A percentile compares a stretch with the other conserved stretches of the same genome.
These are phyloP conservation scores for Isichthys henryi DNA, from an alignment of 2,113 vertebrate genomes.

Conservation along the genomic window DNA sequence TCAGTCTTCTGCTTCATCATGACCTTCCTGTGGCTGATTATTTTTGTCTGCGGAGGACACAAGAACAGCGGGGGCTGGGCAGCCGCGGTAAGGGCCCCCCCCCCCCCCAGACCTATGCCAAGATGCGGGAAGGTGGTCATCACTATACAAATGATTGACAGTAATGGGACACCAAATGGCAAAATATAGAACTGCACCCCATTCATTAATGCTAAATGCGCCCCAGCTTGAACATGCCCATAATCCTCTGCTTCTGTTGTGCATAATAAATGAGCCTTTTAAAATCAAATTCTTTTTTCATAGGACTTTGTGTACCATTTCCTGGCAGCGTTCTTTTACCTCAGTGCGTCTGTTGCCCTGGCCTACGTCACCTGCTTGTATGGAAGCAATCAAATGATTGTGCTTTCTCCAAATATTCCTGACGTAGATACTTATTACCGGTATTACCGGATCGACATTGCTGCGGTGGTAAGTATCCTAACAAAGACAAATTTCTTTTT, in stretches of 20 bases:
- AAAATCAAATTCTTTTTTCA: background rate
- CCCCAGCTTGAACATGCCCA: background rate
- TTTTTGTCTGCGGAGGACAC: conserved; percentile 45
- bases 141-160: background rate
- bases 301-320: conserved; percentile 51
- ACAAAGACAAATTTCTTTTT: background rate
- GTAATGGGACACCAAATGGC: background rate
- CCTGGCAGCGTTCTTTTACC: conserved; percentile 56
- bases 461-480: conserved; percentile 67
- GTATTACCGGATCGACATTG: conserved; percentile 60
- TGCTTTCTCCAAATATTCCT: no score
- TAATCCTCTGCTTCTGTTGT: background rate
- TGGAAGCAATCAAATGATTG: no score
- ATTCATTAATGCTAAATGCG: background rate
- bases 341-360: conserved; percentile 56
- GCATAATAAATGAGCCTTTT: background rate
- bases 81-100: conserved; percentile 43
- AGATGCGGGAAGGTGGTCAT: background rate
- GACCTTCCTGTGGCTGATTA: conserved; percentile 48
- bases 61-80: conserved; percentile 43
- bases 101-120: rapidly evolving
- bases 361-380: conserved; percentile 35
- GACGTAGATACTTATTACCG: rapidly evolving
- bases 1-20: conserved; percentile 60
- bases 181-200: background rate